Evolutionary conservation across 2,113 vertebrate species (phyloP).

Genomic region (Lynx canadensis): DNA sequence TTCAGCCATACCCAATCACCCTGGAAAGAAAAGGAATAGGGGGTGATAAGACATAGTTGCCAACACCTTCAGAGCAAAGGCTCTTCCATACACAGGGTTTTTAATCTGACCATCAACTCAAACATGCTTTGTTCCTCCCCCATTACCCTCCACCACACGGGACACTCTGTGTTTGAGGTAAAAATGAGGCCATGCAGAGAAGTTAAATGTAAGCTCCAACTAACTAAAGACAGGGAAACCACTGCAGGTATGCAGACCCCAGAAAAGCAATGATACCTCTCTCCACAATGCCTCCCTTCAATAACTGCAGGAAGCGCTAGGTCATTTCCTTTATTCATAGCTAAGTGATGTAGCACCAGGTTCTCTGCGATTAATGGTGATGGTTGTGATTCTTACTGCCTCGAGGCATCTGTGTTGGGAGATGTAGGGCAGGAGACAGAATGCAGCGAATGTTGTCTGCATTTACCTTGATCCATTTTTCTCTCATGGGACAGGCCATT

Average conservation of each 20-base stretch:
- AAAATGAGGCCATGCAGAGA: conserved; percentile 6
- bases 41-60: background rate
- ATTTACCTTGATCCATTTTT: conserved; percentile 71
- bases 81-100: background rate
- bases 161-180: background rate
- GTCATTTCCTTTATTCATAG: conserved; percentile 58
- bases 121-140: background rate
- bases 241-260: background rate
- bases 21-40: conserved; percentile 54
- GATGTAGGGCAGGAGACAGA: conserved; percentile 11
- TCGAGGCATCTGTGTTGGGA: conserved; percentile 29
- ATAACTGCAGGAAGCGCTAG: conserved; percentile 18
- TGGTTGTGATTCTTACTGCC: conserved; percentile 55
- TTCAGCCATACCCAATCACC: conserved; percentile 70
- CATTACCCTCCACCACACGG: background rate
- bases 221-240: conserved; percentile 42
- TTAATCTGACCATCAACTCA: conserved; percentile 2
- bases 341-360: conserved; percentile 32
- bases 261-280: conserved; percentile 9
- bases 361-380: conserved; percentile 42
- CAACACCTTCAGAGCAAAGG: background rate
- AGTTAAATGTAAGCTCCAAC: conserved; percentile 18
- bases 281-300: conserved; percentile 32
- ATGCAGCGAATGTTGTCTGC: conserved; percentile 33
- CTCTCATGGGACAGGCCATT: background rate